Evolutionary conservation across 64 coral and sea anemone genomes (phyloP).

Genomic region (Porites lutea): DNA sequence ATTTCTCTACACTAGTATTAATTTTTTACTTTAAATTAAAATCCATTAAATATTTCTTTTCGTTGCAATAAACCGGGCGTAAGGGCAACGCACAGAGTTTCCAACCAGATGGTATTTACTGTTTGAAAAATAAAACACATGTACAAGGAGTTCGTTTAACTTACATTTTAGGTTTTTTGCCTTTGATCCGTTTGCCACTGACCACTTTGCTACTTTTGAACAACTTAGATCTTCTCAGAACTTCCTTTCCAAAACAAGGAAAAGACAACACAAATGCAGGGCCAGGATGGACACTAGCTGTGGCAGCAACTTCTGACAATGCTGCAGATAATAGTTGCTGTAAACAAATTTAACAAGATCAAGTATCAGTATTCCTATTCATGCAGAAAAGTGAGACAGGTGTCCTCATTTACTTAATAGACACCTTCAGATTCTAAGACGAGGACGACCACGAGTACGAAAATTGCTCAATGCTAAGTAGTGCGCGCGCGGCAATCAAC

Average conservation of each 20-base stretch:
- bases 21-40: no score
- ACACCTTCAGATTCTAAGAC: no score
- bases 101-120: no score
- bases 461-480: no score
- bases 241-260: conserved; percentile 34
- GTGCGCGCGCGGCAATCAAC: no score
- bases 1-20: no score
- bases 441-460: no score
- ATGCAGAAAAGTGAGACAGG: neutral
- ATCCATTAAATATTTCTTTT: no score
- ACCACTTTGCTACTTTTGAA: neutral
- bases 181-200: conserved; percentile 18
- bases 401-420: no score
- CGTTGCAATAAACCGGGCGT: no score
- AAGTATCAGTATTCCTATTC: neutral
- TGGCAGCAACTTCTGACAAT: conserved; percentile 45
- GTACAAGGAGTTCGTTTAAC: neutral
- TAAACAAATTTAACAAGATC: neutral
- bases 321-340: conserved; percentile 44
- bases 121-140: no score
- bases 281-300: conserved; percentile 28
- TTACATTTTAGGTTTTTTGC: conserved; percentile 12
- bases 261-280: conserved; percentile 49
- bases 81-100: no score
- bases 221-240: neutral